Conservation (phyloP, 2,888 invertebrate species). For the Lasioglossum calceatum region DNA sequence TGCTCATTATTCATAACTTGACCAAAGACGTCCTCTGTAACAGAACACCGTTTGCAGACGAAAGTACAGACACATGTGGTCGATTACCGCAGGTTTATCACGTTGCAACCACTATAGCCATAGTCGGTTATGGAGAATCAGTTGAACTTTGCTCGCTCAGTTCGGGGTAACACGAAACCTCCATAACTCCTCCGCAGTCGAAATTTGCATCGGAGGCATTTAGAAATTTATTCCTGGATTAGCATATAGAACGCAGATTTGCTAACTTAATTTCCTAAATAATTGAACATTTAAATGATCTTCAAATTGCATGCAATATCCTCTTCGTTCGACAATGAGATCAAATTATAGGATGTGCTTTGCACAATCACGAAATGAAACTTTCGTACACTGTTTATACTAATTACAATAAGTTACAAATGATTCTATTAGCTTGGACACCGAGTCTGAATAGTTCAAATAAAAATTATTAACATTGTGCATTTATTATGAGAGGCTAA, state of each 20-base stretch:
- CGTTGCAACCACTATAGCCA: conserved; percentile 15
- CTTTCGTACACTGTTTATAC: background rate
- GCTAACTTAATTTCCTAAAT: background rate
- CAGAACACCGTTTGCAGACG: conserved; percentile 34
- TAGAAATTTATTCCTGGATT: background rate
- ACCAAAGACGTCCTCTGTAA: conserved; percentile 27
- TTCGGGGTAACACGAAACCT: background rate
- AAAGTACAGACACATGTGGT: conserved; percentile 25
- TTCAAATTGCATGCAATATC: background rate
- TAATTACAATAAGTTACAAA: background rate
- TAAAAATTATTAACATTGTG: background rate
- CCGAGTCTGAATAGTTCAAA: background rate
- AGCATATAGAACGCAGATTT: background rate
- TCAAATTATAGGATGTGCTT: background rate
- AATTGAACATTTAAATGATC: background rate
- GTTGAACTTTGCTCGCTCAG: conserved; percentile 19
- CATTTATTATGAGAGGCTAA: background rate
- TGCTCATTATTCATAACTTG: conserved; percentile 14
- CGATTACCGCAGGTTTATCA: conserved; percentile 33
- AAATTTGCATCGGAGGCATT: background rate
- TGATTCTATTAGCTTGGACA: background rate
- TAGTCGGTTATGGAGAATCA: conserved; percentile 6
- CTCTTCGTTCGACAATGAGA: background rate
- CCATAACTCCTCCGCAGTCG: background rate
- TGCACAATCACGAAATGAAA: background rate